Percentiles rank a stretch among this genome's conserved stretches.
phyloP scores from a whole-genome alignment of 1,140 invertebrate genomes.

The Vollenhovia emeryi region DNA sequence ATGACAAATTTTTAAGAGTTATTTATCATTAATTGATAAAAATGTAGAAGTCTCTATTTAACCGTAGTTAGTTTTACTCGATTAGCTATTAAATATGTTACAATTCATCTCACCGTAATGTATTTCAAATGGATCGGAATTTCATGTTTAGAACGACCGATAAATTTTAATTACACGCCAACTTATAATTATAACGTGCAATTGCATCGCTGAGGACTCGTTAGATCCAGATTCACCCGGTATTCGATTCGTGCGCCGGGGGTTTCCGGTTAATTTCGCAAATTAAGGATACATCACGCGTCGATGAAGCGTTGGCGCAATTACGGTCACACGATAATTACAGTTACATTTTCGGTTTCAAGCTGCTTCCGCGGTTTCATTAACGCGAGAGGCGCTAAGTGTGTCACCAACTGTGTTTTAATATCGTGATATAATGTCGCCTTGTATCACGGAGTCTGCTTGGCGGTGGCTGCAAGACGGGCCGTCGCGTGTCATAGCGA shows the following conservation, averaged over 20 bases:
- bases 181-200: constrained; percentile 37
- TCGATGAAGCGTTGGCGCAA: constrained; percentile 47
- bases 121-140: not conserved
- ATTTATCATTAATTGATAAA: not conserved
- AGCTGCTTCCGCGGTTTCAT: constrained; percentile 21
- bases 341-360: constrained; percentile 25
- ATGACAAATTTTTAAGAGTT: not conserved
- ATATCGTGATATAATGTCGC: constrained; percentile 20
- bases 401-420: constrained; percentile 26
- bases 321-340: constrained; percentile 49
- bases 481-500: constrained; percentile 13
- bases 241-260: constrained; percentile 17
- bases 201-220: constrained; percentile 25
- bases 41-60: not conserved
- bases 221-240: constrained; percentile 12
- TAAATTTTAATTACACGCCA: constrained; percentile 32
- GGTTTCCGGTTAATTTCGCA: constrained; percentile 47
- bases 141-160: not conserved
- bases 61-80: not conserved
- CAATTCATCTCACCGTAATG: not conserved
- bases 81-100: not conserved
- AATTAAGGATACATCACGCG: constrained; percentile 53
- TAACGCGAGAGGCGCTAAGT: constrained; percentile 45
- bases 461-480: not conserved
- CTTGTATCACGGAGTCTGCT: not conserved